These are phyloP conservation scores for Silurus meridionalis DNA, from an alignment of 2,113 vertebrate genomes.

Conservation along the genomic window DNA sequence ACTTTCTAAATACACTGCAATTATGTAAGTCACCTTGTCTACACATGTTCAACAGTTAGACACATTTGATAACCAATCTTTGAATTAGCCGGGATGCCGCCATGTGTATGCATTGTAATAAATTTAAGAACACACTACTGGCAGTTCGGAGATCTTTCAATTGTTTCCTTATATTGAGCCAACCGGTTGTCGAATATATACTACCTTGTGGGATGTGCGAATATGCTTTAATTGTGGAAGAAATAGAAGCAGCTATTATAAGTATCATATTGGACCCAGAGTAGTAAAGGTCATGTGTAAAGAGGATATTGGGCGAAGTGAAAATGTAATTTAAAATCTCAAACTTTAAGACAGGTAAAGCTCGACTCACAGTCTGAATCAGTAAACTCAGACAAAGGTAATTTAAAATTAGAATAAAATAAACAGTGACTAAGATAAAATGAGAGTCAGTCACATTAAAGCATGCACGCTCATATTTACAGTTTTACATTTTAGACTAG, in stretches of 20 bases:
- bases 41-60: neutral
- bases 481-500: too few relatives aligned
- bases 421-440: neutral
- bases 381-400: neutral
- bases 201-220: too few relatives aligned
- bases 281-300: too few relatives aligned
- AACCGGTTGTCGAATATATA: too few relatives aligned
- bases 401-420: neutral
- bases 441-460: neutral
- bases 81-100: neutral
- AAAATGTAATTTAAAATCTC: neutral
- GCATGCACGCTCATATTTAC: neutral
- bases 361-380: neutral
- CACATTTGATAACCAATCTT: neutral
- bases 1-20: neutral
- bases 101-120: neutral
- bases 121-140: neutral
- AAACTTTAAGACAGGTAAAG: neutral
- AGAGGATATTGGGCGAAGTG: neutral
- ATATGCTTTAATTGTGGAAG: too few relatives aligned
- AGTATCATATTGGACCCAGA: too few relatives aligned
- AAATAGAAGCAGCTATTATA: too few relatives aligned
- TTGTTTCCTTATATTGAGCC: too few relatives aligned
- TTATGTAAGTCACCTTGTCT: neutral
- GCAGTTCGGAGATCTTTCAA: neutral